Evolutionary conservation across 2,888 invertebrate species (phyloP).

Genomic region (Lasioglossum morio): DNA sequence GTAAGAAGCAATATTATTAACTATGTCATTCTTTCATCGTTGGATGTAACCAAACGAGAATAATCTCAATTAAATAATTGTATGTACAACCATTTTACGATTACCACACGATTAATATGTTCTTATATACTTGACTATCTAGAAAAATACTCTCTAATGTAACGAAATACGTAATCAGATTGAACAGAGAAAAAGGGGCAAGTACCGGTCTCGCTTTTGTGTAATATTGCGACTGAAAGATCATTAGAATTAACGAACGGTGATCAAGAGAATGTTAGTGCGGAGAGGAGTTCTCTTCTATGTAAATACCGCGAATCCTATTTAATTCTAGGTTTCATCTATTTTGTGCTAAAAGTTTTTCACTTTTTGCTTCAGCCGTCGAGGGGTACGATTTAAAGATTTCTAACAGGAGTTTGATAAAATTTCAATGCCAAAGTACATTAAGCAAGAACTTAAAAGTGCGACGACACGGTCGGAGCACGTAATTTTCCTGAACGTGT

Average conservation of each 20-base stretch:
- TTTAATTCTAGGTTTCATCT: conserved; percentile 75
- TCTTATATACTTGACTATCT: conserved; percentile 36
- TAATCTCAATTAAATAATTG: conserved; percentile 49
- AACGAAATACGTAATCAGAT: conserved; percentile 38
- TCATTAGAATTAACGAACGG: conserved; percentile 45
- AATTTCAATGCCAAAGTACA: conserved; percentile 81
- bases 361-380: conserved; percentile 75
- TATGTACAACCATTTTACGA: conserved; percentile 43
- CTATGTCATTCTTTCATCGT: conserved; percentile 44
- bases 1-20: conserved; percentile 41
- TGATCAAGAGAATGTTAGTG: conserved; percentile 39
- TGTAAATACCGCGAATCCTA: conserved; percentile 71
- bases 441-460: conserved; percentile 54
- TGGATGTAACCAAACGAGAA: conserved; percentile 42
- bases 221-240: conserved; percentile 44
- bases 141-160: conserved; percentile 42
- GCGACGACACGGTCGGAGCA: conserved; percentile 15
- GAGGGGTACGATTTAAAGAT: conserved; percentile 69
- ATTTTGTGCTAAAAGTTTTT: conserved; percentile 77
- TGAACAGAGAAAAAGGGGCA: conserved; percentile 15
- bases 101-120: conserved; percentile 40
- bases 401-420: conserved; percentile 74
- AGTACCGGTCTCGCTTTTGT: conserved; percentile 31
- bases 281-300: conserved; percentile 72
- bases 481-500: conserved; percentile 15